These are phyloP conservation scores for Quadroppia sp. DNA, from an alignment of 2,888 invertebrate species.

Conservation along the genomic window DNA sequence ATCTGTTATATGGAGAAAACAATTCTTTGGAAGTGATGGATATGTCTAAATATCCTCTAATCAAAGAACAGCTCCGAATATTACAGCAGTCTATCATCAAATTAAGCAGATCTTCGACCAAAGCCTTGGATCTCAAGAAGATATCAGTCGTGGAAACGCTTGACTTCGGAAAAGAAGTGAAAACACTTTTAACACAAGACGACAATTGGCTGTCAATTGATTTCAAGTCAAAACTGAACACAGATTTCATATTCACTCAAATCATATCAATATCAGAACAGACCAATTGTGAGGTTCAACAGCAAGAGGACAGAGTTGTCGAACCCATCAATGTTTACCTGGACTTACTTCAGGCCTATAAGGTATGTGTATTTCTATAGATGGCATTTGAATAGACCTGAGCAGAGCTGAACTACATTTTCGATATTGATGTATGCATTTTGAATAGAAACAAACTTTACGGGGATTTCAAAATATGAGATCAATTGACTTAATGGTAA, in stretches of 20 bases:
- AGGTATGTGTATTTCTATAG: constrained; percentile 49
- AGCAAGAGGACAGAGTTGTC: constrained; percentile 51
- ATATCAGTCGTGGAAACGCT: neutral
- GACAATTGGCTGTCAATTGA: neutral
- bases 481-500: too few species aligned
- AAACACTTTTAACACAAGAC: neutral
- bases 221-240: neutral
- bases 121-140: neutral
- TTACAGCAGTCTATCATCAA: neutral
- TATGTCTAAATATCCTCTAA: neutral
- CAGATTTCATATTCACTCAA: neutral
- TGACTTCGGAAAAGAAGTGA: constrained; percentile 1
- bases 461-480: too few species aligned
- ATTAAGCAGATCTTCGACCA: neutral
- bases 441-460: too few species aligned
- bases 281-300: neutral
- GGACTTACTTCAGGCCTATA: constrained; percentile 52
- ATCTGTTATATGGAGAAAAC: neutral
- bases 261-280: neutral
- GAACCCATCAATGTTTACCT: constrained; percentile 52
- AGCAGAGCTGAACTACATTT: too few species aligned
- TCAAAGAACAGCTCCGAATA: neutral
- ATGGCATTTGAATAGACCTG: too few species aligned
- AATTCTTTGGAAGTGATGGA: neutral
- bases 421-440: too few species aligned